Evolutionary conservation across 2,888 invertebrate species (phyloP), one percentile per base, ranked within the genome.

Genomic region (Cybosia mesomella): DNA sequence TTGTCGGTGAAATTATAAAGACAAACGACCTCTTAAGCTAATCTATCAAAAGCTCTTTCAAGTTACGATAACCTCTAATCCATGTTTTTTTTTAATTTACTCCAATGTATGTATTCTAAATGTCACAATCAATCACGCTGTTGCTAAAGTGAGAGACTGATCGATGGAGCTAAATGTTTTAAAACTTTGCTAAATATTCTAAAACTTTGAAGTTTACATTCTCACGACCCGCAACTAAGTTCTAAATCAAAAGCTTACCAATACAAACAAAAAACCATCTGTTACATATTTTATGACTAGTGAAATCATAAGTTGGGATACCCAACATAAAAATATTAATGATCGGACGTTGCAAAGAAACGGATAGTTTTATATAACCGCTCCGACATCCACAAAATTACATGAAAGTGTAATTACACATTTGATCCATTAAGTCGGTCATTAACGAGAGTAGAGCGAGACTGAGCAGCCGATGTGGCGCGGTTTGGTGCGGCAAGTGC

Each of bases 351-450:
- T 79, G 76, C 77, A 67, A 81, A 83, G 80, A 83, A 80, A 80
- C 74, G 67, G 78, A 75, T 82, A 76, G 77, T 77, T 82, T 86
- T 87, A 87, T 83, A 82, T 85, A 89, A 91, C 79, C 72, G 71
- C 76, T 83, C 75, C 80, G 73, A 77, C 79, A 78, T 83, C 84
- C 80, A 86, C 79, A 79, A 87, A 88, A 89, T 87, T 83, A 85
- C 83, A 87, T 84, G 86, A 88, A 88, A 89, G 87, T 88, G 77
- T 89, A 88, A 89, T 91, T 88, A 87, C 85, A 87, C 75, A 80
- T 89, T 84, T 88, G 88, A 86, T 89, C 87, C 89, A 91, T 90
- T 90, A 90, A 88, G 79, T 79, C 79, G 81, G 83, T 74, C 83
- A 83, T 87, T 89, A 89, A 88, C 79, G 83, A 87, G 87, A 88